Evolutionary conservation across 2,113 vertebrate genomes (phyloP).

Genomic region (Xiphorhynchus elegans): DNA sequence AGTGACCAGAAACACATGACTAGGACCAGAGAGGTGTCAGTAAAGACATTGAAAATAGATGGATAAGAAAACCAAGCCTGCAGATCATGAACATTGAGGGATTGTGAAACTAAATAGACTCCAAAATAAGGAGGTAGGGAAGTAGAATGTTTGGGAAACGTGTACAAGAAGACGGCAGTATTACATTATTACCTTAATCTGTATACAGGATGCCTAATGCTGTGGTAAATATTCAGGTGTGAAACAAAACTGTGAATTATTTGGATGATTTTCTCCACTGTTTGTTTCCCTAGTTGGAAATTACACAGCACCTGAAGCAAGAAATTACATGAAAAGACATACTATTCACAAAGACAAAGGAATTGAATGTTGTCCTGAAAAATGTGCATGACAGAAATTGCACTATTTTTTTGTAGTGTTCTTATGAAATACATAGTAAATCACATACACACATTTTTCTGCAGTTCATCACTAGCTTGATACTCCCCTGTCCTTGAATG

Average conservation of each 20-base stretch:
- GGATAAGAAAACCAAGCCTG: neutral
- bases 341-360: neutral
- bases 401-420: neutral
- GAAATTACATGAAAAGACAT: neutral
- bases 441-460: neutral
- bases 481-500: neutral
- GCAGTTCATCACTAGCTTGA: neutral
- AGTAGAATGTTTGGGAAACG: neutral
- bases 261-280: neutral
- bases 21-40: neutral
- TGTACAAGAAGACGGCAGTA: neutral
- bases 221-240: neutral
- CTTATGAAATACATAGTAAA: neutral
- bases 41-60: neutral
- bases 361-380: neutral
- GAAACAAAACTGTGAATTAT: neutral
- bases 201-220: neutral
- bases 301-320: neutral
- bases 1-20: neutral
- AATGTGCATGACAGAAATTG: neutral
- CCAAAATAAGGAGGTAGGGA: neutral
- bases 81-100: neutral
- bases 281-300: neutral
- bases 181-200: neutral
- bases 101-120: neutral